phyloP scores from a whole-genome alignment of 2,888 invertebrate species.

The Pelosia muscerda region DNA sequence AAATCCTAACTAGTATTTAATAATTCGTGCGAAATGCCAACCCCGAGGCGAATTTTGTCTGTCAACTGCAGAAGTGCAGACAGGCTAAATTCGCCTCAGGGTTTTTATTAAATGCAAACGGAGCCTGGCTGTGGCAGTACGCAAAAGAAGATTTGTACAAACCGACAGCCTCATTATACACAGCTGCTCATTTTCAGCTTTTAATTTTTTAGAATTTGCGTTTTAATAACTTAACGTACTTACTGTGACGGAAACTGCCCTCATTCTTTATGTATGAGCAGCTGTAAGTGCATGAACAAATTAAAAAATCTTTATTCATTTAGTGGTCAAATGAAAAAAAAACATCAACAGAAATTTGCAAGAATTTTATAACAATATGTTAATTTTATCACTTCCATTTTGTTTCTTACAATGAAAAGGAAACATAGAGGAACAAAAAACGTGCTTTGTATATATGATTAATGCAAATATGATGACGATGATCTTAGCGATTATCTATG shows the following conservation, averaged over 20 bases:
- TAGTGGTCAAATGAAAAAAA: neutral
- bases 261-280: neutral
- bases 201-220: neutral
- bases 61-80: too few species aligned
- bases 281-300: neutral
- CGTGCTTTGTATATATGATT: too few species aligned
- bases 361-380: neutral
- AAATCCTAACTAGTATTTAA: too few species aligned
- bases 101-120: too few species aligned
- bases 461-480: too few species aligned
- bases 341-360: neutral
- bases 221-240: neutral
- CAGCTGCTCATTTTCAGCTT: neutral
- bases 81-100: too few species aligned
- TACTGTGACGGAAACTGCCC: neutral
- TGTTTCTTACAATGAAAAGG: neutral
- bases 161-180: neutral
- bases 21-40: too few species aligned
- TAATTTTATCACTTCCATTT: neutral
- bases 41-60: too few species aligned
- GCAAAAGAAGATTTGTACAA: neutral
- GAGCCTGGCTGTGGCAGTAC: neutral
- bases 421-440: too few species aligned
- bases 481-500: too few species aligned
- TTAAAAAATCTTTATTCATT: constrained; percentile 4